Percentiles rank a stretch among this genome's conserved stretches.
These are phyloP conservation scores for Cylindroiulus punctatus DNA, from an alignment of 2,888 invertebrate genomes.

Conservation along the genomic window DNA sequence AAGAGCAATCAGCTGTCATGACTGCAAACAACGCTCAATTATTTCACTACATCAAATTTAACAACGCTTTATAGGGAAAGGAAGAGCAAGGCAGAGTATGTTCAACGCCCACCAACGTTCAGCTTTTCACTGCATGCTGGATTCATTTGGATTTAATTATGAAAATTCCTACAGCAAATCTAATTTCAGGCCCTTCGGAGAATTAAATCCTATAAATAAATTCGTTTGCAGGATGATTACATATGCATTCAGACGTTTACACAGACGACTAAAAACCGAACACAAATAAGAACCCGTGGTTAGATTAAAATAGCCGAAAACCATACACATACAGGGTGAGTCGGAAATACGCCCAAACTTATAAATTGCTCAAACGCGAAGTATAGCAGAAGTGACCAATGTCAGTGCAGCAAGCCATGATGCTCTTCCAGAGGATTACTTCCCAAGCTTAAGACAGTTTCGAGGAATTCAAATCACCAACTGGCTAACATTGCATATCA, in stretches of 20 bases:
- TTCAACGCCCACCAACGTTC: not conserved
- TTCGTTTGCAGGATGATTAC: not conserved
- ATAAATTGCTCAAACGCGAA: too few species aligned
- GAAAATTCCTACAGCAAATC: not conserved
- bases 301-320: constrained; percentile 1
- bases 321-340: not conserved
- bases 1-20: not conserved
- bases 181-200: not conserved
- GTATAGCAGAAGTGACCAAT: too few species aligned
- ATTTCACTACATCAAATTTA: not conserved
- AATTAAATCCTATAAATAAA: not conserved
- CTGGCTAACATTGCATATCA: too few species aligned
- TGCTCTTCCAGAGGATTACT: too few species aligned
- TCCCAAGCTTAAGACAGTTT: too few species aligned
- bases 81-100: not conserved
- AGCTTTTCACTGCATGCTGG: not conserved
- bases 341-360: too few species aligned
- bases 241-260: not conserved
- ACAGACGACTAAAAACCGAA: not conserved
- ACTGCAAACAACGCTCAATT: not conserved
- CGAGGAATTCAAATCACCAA: too few species aligned
- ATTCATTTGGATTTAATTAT: not conserved
- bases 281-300: not conserved
- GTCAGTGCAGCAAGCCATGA: too few species aligned
- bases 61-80: not conserved